Evolutionary conservation across 1,140 invertebrate genomes (phyloP).

Genomic region (Maniola jurtina): DNA sequence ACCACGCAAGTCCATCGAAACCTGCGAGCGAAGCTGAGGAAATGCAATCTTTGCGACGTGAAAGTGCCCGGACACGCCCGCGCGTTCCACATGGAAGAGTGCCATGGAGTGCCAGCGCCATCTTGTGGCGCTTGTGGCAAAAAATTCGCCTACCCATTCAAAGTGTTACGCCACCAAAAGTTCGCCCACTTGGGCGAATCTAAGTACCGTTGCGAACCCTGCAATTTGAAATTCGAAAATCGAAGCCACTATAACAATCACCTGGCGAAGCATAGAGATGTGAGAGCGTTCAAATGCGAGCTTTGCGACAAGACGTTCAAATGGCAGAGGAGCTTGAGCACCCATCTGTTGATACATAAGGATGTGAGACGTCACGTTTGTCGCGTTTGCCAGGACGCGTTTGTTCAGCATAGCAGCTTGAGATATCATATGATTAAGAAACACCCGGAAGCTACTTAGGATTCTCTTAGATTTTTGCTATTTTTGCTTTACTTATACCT

Average conservation of each 20-base stretch:
- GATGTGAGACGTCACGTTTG: conserved; percentile 87
- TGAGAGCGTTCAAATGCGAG: conserved; percentile 72
- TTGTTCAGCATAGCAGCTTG: conserved; percentile 79
- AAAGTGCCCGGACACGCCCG: conserved; percentile 31
- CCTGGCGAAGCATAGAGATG: conserved; percentile 73
- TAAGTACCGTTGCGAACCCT: conserved; percentile 55
- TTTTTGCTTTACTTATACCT: too few species aligned
- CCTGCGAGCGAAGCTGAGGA: conserved; percentile 23
- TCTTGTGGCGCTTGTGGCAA: conserved; percentile 45
- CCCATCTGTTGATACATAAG: conserved; percentile 61
- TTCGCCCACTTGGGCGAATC: conserved; percentile 52
- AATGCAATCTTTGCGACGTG: conserved; percentile 37
- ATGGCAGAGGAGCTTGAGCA: conserved; percentile 31
- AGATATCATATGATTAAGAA: conserved; percentile 54
- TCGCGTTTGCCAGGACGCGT: conserved; percentile 88
- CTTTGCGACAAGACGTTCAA: conserved; percentile 35
- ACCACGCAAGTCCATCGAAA: conserved; percentile 36
- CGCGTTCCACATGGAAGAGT: conserved; percentile 44
- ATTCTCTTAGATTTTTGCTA: neutral
- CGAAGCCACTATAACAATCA: conserved; percentile 66
- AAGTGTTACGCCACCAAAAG: conserved; percentile 41
- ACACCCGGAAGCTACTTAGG: neutral
- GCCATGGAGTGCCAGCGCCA: conserved; percentile 42
- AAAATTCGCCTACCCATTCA: conserved; percentile 39
- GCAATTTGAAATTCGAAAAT: conserved; percentile 54